Percentiles rank a stretch among this genome's conserved stretches.
Evolutionary conservation across 2,888 invertebrate genomes (phyloP).

Genomic region (Conchocele bisecta): DNA sequence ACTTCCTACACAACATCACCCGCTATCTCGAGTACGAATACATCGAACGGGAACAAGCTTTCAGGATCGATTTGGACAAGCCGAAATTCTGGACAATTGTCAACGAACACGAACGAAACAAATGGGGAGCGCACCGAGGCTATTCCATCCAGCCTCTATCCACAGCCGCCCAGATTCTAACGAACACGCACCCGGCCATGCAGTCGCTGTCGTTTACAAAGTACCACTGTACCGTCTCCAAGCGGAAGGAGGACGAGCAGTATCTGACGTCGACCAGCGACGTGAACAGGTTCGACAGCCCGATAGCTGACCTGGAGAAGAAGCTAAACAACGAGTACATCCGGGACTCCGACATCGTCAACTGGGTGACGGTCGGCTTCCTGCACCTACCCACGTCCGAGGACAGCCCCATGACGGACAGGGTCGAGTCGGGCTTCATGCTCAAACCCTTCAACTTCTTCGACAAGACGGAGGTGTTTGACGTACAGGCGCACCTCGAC

Average conservation of each 20-base stretch:
- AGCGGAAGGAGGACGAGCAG: conserved; percentile 61
- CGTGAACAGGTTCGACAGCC: conserved; percentile 49
- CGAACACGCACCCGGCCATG: conserved; percentile 53
- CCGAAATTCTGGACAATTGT: conserved; percentile 63
- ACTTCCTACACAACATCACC: conserved; percentile 61
- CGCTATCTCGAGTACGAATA: conserved; percentile 61
- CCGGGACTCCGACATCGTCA: conserved; percentile 61
- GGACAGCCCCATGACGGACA: conserved; percentile 65
- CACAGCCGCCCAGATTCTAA: conserved; percentile 58
- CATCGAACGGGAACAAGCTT: conserved; percentile 50
- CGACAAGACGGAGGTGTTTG: conserved; percentile 61
- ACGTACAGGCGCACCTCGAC: conserved; percentile 56
- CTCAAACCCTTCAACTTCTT: conserved; percentile 69
- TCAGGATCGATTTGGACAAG: conserved; percentile 50
- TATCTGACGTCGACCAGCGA: conserved; percentile 49
- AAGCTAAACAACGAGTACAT: conserved; percentile 59
- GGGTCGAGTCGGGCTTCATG: conserved; percentile 60
- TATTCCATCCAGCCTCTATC: conserved; percentile 61
- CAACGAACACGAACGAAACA: conserved; percentile 60
- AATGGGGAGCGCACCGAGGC: conserved; percentile 58
- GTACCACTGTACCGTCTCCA: conserved; percentile 61
- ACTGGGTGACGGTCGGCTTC: conserved; percentile 66
- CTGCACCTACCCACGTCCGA: conserved; percentile 65
- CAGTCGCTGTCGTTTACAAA: conserved; percentile 61
- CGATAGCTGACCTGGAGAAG: conserved; percentile 56